Evolutionary conservation across 2,797 vertebrate species (phyloP).

Genomic region (Intellagama lesueurii): DNA sequence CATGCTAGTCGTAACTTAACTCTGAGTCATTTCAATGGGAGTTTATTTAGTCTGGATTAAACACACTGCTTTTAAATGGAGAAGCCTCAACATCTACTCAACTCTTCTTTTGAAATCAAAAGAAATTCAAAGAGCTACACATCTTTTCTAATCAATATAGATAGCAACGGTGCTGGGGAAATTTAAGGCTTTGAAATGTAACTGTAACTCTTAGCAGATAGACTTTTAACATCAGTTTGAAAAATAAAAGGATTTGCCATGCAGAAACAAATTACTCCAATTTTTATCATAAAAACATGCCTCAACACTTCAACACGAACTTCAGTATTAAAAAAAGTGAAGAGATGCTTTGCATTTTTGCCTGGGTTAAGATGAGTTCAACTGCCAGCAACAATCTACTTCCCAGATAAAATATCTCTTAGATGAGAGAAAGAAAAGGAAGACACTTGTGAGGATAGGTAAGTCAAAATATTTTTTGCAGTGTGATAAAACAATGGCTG

Average conservation of each 20-base stretch:
- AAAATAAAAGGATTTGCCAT: background rate
- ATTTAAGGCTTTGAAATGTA: background rate
- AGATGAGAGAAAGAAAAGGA: background rate
- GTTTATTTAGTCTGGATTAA: background rate
- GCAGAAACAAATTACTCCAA: constrained; percentile 11
- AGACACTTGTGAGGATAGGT: background rate
- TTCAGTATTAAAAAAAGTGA: background rate
- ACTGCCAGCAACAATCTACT: constrained; percentile 12
- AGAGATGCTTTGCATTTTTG: constrained; percentile 20
- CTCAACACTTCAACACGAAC: background rate
- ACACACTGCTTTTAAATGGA: background rate
- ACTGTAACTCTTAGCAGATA: background rate
- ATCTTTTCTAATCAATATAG: background rate
- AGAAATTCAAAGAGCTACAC: background rate
- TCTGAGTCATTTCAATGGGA: background rate
- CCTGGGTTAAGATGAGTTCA: constrained; percentile 1
- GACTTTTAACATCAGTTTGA: background rate
- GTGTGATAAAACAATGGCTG: background rate
- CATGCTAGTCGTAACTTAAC: background rate
- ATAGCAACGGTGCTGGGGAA: background rate
- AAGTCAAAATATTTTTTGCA: constrained; percentile 35
- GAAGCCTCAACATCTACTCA: background rate
- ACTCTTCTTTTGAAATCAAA: background rate
- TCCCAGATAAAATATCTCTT: constrained; percentile 26
- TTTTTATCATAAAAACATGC: constrained; percentile 31